phyloP scores from a whole-genome alignment of 2,888 invertebrate species.

The Acrobasis repandana region DNA sequence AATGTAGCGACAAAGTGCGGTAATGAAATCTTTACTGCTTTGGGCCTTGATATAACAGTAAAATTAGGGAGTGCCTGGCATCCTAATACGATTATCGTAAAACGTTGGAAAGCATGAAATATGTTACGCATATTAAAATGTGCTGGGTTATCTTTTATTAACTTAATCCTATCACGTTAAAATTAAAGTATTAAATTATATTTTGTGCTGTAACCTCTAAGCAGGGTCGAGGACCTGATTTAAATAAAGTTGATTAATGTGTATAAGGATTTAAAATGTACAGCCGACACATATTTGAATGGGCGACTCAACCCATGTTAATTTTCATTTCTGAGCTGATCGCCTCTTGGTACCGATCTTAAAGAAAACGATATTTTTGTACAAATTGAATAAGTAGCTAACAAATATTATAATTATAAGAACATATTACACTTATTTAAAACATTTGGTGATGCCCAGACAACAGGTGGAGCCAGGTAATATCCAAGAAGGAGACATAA shows the following conservation, averaged over 20 bases:
- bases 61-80: neutral
- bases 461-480: too few species aligned
- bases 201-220: neutral
- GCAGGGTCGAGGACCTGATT: neutral
- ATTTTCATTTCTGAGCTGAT: too few species aligned
- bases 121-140: neutral
- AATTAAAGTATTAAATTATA: constrained; percentile 1
- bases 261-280: neutral
- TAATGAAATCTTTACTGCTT: neutral
- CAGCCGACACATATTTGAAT: too few species aligned
- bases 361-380: too few species aligned
- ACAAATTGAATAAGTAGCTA: too few species aligned
- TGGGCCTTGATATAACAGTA: neutral
- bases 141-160: constrained; percentile 1
- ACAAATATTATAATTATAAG: too few species aligned
- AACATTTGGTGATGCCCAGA: too few species aligned
- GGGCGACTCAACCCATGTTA: too few species aligned
- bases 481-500: too few species aligned
- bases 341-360: too few species aligned
- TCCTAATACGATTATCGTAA: constrained; percentile 1
- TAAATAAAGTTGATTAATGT: neutral
- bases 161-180: constrained; percentile 2
- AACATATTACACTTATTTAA: too few species aligned
- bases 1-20: constrained; percentile 2
- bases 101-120: neutral